Base-by-base conservation (phyloP, 35 echinoderm and acorn worm genomes). In the Ophiothrix spiculata region DNA sequence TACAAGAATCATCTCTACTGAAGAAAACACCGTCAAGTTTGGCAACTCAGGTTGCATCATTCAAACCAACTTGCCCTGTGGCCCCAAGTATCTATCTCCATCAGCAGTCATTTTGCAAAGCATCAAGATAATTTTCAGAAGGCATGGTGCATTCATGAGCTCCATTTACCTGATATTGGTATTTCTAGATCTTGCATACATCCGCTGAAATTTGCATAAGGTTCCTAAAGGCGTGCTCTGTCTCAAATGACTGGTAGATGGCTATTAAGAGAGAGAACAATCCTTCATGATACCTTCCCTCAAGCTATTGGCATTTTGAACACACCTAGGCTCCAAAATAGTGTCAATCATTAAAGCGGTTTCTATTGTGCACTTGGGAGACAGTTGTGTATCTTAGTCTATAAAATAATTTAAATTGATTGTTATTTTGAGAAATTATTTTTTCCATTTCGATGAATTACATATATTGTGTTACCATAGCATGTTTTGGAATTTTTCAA, bases 311-410 rank as follows among this genome's bases (percentile, higher is more conserved):
- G 6, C 60, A 69, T 4, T 6, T 69, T 6, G 16, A 15, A 69
- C 6, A 25, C 60, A 54, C 8, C 8, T 54, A 21, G 8, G 45
- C 23, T 69, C 60, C 60, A 10, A 69, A 69, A 69, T 69, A 69
- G 60, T 69, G 60, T 69, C 60, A 69, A 69, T 69, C 60, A 69
- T 49, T 49, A n/a, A n/a, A n/a, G n/a, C n/a, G n/a, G n/a, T n/a
- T n/a, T n/a, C n/a, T n/a, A n/a, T n/a, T n/a, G n/a, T n/a, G n/a
- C n/a, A n/a, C n/a, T n/a, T n/a, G n/a, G n/a, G n/a, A n/a, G n/a
- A n/a, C n/a, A n/a, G n/a, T n/a, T n/a, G n/a, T n/a, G n/a, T n/a
- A n/a, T n/a, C n/a, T n/a, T n/a, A n/a, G n/a, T n/a, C n/a, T n/a
- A n/a, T n/a, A n/a, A n/a, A n/a, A n/a, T n/a, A n/a, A n/a, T n/a